phyloP scores from a whole-genome alignment of 2,888 invertebrate species.

The Alsophila aescularia region DNA sequence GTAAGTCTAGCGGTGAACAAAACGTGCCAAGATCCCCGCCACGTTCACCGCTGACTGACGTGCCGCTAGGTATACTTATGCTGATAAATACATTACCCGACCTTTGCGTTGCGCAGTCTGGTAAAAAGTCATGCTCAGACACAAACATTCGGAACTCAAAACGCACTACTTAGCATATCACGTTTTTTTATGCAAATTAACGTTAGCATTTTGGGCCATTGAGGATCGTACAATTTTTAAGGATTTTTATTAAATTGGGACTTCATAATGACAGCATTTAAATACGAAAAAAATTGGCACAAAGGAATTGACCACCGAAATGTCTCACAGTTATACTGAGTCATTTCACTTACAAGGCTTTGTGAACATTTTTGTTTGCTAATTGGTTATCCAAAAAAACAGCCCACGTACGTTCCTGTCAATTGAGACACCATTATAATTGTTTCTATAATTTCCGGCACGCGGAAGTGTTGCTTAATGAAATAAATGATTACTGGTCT shows the following conservation, averaged over 20 bases:
- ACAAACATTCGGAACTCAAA: not conserved
- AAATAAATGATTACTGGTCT: constrained; percentile 34
- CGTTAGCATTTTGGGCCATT: not conserved
- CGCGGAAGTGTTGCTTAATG: constrained; percentile 35
- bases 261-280: constrained; percentile 6
- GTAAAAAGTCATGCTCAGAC: not conserved
- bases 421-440: constrained; percentile 15
- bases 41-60: no score
- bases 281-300: constrained; percentile 9
- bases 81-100: no score
- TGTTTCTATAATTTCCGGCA: constrained; percentile 17
- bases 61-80: no score
- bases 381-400: constrained; percentile 17
- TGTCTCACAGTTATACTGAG: constrained; percentile 14
- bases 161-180: no score
- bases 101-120: no score
- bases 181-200: no score
- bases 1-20: no score
- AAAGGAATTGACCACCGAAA: constrained; percentile 8
- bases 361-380: constrained; percentile 17
- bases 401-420: constrained; percentile 16
- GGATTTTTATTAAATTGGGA: not conserved
- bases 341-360: constrained; percentile 13
- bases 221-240: not conserved
- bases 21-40: no score